A percentile compares a stretch with the other conserved stretches of the same genome.
Conservation (phyloP, 2,113 vertebrate genomes). For the Gymnogyps californianus region DNA sequence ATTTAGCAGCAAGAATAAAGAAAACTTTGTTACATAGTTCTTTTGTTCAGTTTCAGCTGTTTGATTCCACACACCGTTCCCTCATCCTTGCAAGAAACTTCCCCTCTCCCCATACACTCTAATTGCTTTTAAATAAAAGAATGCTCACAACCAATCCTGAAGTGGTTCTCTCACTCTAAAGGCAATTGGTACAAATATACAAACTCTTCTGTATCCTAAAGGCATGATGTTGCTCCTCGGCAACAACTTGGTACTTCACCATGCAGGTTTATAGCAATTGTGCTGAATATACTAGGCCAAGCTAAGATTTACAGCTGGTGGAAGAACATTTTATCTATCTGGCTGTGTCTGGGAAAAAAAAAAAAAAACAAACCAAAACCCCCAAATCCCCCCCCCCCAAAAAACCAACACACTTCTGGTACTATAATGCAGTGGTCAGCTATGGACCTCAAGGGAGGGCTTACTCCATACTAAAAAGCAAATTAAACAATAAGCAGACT, state of each 20-base stretch:
- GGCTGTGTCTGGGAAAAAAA: background rate
- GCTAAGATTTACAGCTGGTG: background rate
- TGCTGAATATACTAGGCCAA: background rate
- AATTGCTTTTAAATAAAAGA: background rate
- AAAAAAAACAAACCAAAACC: background rate
- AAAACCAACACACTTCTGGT: background rate
- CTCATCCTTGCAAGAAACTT: background rate
- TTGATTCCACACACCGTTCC: background rate
- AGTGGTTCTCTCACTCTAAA: background rate
- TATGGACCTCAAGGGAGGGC: background rate
- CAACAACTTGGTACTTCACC: background rate
- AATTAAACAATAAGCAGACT: background rate
- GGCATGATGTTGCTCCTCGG: background rate
- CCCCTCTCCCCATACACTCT: background rate
- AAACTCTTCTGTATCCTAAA: background rate
- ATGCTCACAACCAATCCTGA: background rate
- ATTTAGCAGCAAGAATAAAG: background rate
- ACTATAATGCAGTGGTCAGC: background rate
- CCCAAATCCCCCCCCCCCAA: no score
- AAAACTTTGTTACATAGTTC: background rate
- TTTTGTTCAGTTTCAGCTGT: background rate
- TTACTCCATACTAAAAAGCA: background rate
- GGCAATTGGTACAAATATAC: background rate
- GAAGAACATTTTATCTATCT: background rate
- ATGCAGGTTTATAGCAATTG: background rate